Percentiles rank a stretch among this genome's conserved stretches.
Conservation (phyloP, 2,113 vertebrate genomes). For the Chaetodon auriga region DNA sequence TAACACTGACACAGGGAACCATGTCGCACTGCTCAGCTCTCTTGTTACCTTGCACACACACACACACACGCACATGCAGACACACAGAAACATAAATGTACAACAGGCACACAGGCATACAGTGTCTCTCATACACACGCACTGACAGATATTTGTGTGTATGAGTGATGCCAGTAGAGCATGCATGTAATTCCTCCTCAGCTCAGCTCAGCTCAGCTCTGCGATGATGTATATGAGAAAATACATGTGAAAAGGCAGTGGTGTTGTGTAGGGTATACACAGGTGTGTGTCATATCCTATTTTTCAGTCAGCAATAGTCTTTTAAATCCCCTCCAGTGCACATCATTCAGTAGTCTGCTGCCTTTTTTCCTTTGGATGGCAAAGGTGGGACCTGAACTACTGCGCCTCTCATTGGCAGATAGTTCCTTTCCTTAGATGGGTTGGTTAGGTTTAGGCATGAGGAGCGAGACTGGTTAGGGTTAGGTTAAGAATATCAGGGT, state of each 20-base stretch:
- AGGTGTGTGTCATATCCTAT: too few species aligned
- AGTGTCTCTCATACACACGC: neutral
- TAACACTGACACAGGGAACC: constrained; percentile 58
- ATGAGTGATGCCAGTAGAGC: neutral
- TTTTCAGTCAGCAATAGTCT: too few species aligned
- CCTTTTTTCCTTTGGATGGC: too few species aligned
- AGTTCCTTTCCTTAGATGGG: too few species aligned
- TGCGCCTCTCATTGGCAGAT: too few species aligned
- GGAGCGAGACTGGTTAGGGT: too few species aligned
- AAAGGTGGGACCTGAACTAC: too few species aligned
- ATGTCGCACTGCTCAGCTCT: constrained; percentile 44
- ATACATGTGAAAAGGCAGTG: constrained; percentile 8
- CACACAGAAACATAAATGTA: neutral
- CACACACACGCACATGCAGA: neutral
- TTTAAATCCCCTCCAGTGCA: too few species aligned
- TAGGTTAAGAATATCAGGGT: too few species aligned
- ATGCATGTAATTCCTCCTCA: constrained; percentile 7
- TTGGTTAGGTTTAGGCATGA: too few species aligned
- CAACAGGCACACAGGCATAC: neutral
- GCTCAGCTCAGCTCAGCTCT: constrained; percentile 11
- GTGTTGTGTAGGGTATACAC: too few species aligned
- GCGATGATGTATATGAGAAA: constrained; percentile 32
- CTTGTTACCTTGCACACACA: constrained; percentile 12
- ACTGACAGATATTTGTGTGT: constrained; percentile 26
- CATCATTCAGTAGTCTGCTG: too few species aligned